Evolutionary conservation across 2,888 invertebrate genomes (phyloP).

Genomic region (Terebella lapidaria): DNA sequence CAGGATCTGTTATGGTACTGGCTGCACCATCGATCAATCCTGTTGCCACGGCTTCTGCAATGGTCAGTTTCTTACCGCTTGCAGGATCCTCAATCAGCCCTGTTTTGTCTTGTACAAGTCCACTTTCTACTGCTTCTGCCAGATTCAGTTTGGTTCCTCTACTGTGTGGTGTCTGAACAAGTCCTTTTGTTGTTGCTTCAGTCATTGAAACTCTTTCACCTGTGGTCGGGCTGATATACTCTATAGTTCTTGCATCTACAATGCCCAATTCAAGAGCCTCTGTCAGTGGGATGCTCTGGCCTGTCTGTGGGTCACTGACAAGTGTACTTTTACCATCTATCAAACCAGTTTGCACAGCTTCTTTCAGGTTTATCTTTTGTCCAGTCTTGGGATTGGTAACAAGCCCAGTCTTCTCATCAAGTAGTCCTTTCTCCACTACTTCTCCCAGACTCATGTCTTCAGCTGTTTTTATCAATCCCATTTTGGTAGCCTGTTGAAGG

Average conservation of each 20-base stretch:
- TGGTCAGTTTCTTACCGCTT: too few species aligned
- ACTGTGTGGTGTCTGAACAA: too few species aligned
- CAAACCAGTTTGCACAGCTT: constrained; percentile 24
- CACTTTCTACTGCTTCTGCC: too few species aligned
- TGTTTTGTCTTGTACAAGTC: too few species aligned
- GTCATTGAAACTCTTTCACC: constrained; percentile 6
- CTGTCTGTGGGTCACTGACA: constrained; percentile 23
- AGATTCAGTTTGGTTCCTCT: too few species aligned
- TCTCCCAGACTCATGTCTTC: constrained; percentile 32
- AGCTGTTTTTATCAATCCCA: constrained; percentile 2
- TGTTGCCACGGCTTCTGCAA: too few species aligned
- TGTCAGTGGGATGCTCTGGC: constrained; percentile 74
- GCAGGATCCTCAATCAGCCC: too few species aligned
- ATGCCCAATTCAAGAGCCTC: constrained; percentile 62
- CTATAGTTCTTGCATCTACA: constrained; percentile 53
- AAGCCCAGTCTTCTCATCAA: constrained; percentile 38
- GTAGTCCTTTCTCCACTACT: constrained; percentile 37
- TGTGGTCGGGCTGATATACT: constrained; percentile 11
- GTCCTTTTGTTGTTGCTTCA: too few species aligned
- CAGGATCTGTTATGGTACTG: too few species aligned
- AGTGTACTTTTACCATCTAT: constrained; percentile 25
- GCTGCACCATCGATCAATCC: too few species aligned
- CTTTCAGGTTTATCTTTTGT: constrained; percentile 19
- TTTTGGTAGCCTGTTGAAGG: constrained; percentile 23
- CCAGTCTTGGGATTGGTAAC: constrained; percentile 25